These are phyloP conservation scores for Tragulus kanchil DNA, from an alignment of 2,113 vertebrate genomes.

Conservation along the genomic window DNA sequence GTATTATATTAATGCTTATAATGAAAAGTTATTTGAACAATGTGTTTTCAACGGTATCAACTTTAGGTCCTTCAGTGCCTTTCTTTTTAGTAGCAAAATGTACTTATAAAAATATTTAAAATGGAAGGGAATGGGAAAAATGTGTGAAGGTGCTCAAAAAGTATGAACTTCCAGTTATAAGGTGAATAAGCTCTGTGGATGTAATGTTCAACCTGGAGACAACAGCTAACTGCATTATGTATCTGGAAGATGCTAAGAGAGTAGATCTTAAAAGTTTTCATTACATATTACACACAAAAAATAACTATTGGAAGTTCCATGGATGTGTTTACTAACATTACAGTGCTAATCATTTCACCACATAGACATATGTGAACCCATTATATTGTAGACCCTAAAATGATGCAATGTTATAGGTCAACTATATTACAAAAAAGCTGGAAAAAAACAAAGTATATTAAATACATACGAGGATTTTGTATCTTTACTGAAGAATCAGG, in stretches of 20 bases:
- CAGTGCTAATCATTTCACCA: background rate
- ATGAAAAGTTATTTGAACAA: conserved; percentile 35
- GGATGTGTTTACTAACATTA: background rate
- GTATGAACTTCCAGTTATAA: background rate
- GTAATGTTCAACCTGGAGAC: background rate
- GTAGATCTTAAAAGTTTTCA: too few species aligned
- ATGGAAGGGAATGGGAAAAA: background rate
- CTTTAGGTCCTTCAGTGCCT: conserved; percentile 3
- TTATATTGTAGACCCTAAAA: background rate
- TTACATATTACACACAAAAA: background rate
- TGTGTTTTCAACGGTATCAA: conserved; percentile 6
- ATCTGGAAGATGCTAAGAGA: background rate
- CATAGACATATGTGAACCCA: background rate
- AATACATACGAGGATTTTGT: conserved; percentile 97
- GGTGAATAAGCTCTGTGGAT: background rate
- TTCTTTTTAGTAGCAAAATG: conserved; percentile 5
- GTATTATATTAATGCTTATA: background rate
- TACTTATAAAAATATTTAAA: background rate
- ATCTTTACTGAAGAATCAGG: conserved; percentile 98
- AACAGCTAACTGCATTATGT: background rate
- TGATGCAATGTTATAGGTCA: background rate
- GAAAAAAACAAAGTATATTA: background rate
- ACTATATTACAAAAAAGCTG: background rate
- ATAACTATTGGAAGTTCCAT: background rate
- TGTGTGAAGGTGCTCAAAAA: background rate